Base-by-base conservation (phyloP, 1,140 invertebrate species). In the Cyclargus thomasi region DNA sequence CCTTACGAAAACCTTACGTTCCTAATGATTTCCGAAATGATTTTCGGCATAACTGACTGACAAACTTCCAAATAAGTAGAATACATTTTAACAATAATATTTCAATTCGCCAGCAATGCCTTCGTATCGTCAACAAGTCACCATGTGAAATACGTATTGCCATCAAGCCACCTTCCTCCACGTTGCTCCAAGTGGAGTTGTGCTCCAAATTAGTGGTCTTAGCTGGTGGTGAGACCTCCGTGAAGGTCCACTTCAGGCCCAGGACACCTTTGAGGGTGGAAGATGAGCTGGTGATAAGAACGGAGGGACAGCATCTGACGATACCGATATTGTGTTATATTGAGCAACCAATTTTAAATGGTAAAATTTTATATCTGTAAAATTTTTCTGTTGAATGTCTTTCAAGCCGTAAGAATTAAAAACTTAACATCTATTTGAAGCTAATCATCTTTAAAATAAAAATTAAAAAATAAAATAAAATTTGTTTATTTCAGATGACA, bases 321-420 rank as follows among this genome's bases (percentile, higher is more conserved):
- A 65, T 85, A 21, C 81, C 80, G 3, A 78, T 85, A 6, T 36
- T 65, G 1, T 84, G 82, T 63, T 85, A 78, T 53, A 83, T 84
- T 75, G 65, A 82, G 55, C 83, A 82, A 8, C 83, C 85, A 0
- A n/a, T 79, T 4, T 62, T 87, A 8, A 65, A 84, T 47, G 76
- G 85, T 85, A 23, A 74, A 14, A 14, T 47, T 8, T 16, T 11
- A 47, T 47, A 8, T 11, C 11, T 16, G 29, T 29, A 29, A 29
- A 29, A 29, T 3, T 0, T 29, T 8, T 0, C 39, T 47, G 8
- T 35, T 8, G 8, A 35, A 35, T 8, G 29, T 5, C 8, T 35
- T 35, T 35, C 29, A 8, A 35, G 3, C 8, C 29, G 3, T 35
- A 35, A 35, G 29, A 5, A 35, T 35, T 5, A 35, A 35, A 35